Evolutionary conservation across 2,888 invertebrate genomes (phyloP), one percentile per base, ranked within the genome.

Genomic region (Polydrusus tereticollis): DNA sequence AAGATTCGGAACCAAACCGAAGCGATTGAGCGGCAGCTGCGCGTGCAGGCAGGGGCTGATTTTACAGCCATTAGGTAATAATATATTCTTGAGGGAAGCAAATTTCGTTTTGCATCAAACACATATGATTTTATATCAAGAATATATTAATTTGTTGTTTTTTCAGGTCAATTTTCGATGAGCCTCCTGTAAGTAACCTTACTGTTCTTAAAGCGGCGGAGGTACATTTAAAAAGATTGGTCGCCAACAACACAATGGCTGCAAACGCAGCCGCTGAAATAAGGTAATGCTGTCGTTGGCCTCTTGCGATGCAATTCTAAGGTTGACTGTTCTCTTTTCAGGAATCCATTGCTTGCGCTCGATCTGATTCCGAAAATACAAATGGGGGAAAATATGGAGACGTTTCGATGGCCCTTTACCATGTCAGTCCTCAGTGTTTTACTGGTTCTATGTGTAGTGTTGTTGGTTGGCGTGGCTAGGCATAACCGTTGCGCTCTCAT

Each of bases 401-500:
- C 91, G 77, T 66, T 79, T 8, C 89, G 94, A 82, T 97, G 96
- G 96, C 94, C 95, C 45, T 91, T 93, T 77, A 97, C 96, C 72
- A 95, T 97, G 90, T 93, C 93, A 71, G 90, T 96, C 71, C 90
- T 96, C 85, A 94, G 95, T 82, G 89, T 94, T 80, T 90, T 96
- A 78, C 90, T 96, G 75, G 92, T 95, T 20, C 91, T 97, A 59
- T 96, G 96, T 87, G 93, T 97, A 73, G 92, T 97, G 74, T 89
- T 97, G 80, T 89, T 97, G 73, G 94, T 96, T 78, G 97, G 96
- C 75, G 94, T 97, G 75, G 94, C 95, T 16, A 88, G 93, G 23
- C 95, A 96, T 85, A 96, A 95, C 16, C 90, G 96, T 60, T 95
- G 96, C 81, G 94, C 96, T 63, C 89, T 97, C 64, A 93, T 97